Evolutionary conservation across 2,888 invertebrate species (phyloP).

Genomic region (Actias luna): DNA sequence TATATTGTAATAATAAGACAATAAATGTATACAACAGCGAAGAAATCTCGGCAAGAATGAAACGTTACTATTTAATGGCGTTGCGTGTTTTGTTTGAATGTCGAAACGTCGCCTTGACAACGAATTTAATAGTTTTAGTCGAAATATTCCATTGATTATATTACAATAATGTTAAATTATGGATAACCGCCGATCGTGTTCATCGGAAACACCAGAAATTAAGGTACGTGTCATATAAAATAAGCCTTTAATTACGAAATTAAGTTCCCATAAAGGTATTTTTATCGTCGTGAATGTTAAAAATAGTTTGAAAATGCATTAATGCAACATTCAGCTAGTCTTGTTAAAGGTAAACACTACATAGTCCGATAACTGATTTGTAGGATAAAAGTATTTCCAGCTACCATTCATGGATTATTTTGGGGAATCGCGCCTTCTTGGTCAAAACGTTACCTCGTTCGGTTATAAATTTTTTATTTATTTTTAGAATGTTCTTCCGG

Average conservation of each 20-base stretch:
- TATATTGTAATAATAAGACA: background rate
- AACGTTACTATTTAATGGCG: conserved; percentile 37
- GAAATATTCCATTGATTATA: conserved; percentile 61
- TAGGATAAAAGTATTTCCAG: conserved; percentile 1
- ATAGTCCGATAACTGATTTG: conserved; percentile 9
- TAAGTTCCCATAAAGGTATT: conserved; percentile 48
- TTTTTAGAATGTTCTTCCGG: conserved; percentile 81
- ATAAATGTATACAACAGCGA: too few relatives aligned
- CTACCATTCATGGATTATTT: conserved; percentile 21
- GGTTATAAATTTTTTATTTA: conserved; percentile 66
- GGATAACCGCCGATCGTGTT: conserved; percentile 66
- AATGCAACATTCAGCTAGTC: conserved; percentile 45
- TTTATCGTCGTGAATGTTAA: conserved; percentile 55
- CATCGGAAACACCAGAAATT: conserved; percentile 54
- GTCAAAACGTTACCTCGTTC: conserved; percentile 35
- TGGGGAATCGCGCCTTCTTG: conserved; percentile 17
- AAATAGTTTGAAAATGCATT: conserved; percentile 65
- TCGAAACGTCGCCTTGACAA: conserved; percentile 75
- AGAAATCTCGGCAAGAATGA: conserved; percentile 11
- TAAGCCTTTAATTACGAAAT: conserved; percentile 27
- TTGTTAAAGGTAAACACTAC: conserved; percentile 28
- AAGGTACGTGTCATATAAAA: conserved; percentile 51
- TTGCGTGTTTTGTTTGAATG: conserved; percentile 66
- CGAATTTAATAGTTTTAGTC: conserved; percentile 63
- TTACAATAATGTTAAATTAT: conserved; percentile 74